Evolutionary conservation across 2,888 invertebrate genomes (phyloP).

Genomic region (Dione vanillae): DNA sequence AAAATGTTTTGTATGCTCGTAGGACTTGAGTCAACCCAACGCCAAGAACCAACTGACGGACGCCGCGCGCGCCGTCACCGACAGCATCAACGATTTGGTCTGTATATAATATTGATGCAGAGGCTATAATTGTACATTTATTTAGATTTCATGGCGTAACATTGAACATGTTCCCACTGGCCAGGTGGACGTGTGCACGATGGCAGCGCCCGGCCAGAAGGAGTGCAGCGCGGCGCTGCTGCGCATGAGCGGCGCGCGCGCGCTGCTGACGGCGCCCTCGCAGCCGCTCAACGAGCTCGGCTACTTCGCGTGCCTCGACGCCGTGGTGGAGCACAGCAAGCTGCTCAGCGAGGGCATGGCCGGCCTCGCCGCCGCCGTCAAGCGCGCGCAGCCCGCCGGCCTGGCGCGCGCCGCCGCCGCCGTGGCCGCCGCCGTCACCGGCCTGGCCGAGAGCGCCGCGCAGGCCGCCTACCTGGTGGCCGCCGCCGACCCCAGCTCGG

Average conservation of each 20-base stretch:
- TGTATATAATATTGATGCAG: constrained; percentile 56
- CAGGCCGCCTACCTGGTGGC: constrained; percentile 98
- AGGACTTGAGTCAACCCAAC: constrained; percentile 94
- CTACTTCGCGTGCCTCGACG: constrained; percentile 97
- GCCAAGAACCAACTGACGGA: constrained; percentile 94
- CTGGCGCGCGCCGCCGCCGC: constrained; percentile 93
- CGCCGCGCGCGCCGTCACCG: constrained; percentile 95
- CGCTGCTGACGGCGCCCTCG: constrained; percentile 92
- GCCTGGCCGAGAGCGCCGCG: constrained; percentile 95
- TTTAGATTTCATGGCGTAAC: too few relatives aligned
- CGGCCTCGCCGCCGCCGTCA: constrained; percentile 96
- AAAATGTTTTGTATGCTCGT: constrained; percentile 14
- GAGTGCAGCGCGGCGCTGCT: constrained; percentile 98
- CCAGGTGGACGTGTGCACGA: constrained; percentile 90
- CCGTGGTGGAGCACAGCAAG: constrained; percentile 94
- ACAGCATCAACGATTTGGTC: constrained; percentile 95
- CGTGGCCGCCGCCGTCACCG: constrained; percentile 95
- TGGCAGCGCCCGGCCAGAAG: constrained; percentile 96
- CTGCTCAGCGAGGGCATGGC: constrained; percentile 95
- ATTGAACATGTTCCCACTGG: too few relatives aligned
- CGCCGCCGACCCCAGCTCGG: constrained; percentile 94
- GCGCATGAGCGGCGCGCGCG: constrained; percentile 93
- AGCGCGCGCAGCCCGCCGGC: constrained; percentile 92
- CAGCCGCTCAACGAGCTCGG: constrained; percentile 95
- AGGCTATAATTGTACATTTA: too few relatives aligned